phyloP scores from a whole-genome alignment of 2,888 invertebrate species.

The Oligia fasciuncula region DNA sequence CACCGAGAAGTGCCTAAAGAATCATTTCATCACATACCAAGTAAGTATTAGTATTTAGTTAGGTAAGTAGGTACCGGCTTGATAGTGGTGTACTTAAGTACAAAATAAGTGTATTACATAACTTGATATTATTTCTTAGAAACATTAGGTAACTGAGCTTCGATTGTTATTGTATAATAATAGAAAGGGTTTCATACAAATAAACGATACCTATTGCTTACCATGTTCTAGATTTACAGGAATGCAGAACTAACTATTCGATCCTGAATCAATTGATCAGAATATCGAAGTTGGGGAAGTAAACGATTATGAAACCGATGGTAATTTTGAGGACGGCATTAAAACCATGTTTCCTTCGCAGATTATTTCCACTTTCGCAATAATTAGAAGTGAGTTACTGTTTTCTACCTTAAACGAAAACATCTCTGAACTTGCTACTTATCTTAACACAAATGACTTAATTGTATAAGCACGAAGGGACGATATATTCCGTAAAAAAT shows the following conservation, averaged over 20 bases:
- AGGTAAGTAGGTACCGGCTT: conserved; percentile 30
- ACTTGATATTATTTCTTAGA: conserved; percentile 57
- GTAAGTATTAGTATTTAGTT: conserved; percentile 9
- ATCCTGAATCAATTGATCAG: background rate
- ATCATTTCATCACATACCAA: conserved; percentile 3
- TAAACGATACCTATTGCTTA: background rate
- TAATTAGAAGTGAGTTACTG: background rate
- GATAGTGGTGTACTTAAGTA: conserved; percentile 27
- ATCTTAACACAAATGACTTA: background rate
- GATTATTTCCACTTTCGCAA: background rate
- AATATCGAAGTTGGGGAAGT: background rate
- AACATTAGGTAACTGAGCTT: conserved; percentile 54
- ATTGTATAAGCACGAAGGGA: background rate
- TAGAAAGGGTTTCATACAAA: conserved; percentile 58
- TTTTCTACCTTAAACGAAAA: background rate
- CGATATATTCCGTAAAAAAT: background rate
- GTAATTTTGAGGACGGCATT: background rate
- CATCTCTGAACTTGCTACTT: background rate
- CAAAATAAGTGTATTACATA: conserved; percentile 53
- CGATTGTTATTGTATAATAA: conserved; percentile 63
- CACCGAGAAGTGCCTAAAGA: background rate
- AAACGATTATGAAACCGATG: background rate
- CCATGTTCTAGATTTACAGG: background rate
- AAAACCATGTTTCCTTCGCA: background rate
- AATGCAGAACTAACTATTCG: background rate